A percentile compares a stretch with the other conserved stretches of the same genome.
Conservation (phyloP, 2,888 invertebrate species). For the Apotomis turbidana region DNA sequence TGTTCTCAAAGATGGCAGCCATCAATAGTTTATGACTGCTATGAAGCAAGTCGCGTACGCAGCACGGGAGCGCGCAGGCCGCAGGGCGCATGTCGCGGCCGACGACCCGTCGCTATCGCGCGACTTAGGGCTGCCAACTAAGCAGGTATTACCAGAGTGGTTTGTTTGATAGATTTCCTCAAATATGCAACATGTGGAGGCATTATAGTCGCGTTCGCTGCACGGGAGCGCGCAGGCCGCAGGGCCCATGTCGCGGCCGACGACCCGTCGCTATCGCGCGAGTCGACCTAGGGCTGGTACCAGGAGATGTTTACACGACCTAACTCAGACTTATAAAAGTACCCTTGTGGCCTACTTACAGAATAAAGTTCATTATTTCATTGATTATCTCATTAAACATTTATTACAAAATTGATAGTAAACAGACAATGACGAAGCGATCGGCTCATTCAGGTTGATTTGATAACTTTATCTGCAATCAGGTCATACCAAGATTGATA, state of each 20-base stretch:
- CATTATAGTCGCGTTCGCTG: constrained; percentile 5
- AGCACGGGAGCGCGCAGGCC: constrained; percentile 5
- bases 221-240: constrained; percentile 3
- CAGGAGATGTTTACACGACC: too few relatives aligned
- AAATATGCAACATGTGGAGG: neutral
- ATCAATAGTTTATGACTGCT: neutral
- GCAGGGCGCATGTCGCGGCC: constrained; percentile 31
- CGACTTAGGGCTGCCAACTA: constrained; percentile 20
- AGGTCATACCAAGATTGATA: constrained; percentile 2
- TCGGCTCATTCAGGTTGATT: neutral
- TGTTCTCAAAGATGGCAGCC: neutral
- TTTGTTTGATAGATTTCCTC: too few relatives aligned
- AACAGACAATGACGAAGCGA: neutral
- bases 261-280: constrained; percentile 34
- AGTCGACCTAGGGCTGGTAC: constrained; percentile 17
- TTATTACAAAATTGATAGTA: neutral
- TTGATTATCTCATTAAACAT: too few relatives aligned
- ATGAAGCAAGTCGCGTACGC: neutral
- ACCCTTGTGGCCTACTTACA: too few relatives aligned
- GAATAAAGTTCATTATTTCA: too few relatives aligned
- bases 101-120: constrained; percentile 37
- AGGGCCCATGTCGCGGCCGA: constrained; percentile 33
- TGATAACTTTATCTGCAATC: neutral
- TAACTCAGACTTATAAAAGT: too few relatives aligned
- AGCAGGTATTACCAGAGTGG: too few relatives aligned